phyloP scores from a whole-genome alignment of 2,888 invertebrate genomes.

The Adineta ricciae region DNA sequence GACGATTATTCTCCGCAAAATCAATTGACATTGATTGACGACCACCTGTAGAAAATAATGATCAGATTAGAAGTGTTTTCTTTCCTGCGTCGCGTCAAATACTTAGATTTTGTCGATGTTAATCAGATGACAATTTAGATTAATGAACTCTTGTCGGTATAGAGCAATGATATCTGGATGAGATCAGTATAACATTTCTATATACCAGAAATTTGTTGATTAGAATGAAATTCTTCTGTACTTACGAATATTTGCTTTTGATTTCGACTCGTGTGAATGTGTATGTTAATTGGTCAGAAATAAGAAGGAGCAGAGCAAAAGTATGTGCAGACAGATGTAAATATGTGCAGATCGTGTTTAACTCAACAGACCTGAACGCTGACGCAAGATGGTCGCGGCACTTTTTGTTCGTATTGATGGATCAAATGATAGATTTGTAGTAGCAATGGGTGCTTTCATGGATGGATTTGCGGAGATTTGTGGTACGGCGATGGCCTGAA shows the following conservation, averaged over 20 bases:
- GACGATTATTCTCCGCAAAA: background rate
- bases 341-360: background rate
- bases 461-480: background rate
- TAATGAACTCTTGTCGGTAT: too few species aligned
- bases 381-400: background rate
- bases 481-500: background rate
- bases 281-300: background rate
- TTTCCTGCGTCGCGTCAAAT: too few species aligned
- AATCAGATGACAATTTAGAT: too few species aligned
- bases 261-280: background rate
- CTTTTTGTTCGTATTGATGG: constrained; percentile 2
- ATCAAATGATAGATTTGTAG: background rate
- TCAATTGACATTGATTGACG: background rate
- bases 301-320: background rate
- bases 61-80: too few species aligned
- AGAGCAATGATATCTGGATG: too few species aligned
- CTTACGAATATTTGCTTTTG: background rate
- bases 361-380: constrained; percentile 3
- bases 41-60: background rate
- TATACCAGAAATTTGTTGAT: background rate
- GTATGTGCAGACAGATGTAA: background rate
- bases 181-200: too few species aligned
- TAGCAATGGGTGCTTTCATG: background rate
- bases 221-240: too few species aligned
- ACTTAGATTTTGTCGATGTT: too few species aligned